These are phyloP conservation scores for Nasonia giraulti DNA, from an alignment of 1,140 invertebrate genomes.

Conservation along the genomic window DNA sequence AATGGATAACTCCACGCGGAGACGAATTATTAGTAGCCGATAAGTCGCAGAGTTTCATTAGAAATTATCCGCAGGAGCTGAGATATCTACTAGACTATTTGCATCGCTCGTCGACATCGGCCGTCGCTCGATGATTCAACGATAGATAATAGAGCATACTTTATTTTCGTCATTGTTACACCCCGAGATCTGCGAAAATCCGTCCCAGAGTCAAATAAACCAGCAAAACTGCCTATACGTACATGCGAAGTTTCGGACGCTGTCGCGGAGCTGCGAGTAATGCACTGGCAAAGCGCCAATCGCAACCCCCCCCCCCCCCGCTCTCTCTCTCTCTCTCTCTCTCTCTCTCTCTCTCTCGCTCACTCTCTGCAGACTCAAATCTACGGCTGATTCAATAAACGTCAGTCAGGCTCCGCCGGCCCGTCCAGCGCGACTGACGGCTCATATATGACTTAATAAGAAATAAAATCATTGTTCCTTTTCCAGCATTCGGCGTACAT, in stretches of 20 bases:
- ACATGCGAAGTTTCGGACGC: constrained; percentile 51
- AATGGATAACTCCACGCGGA: neutral
- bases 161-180: too few species aligned
- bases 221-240: constrained; percentile 10
- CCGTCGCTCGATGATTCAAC: neutral
- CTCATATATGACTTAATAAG: constrained; percentile 60
- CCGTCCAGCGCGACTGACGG: constrained; percentile 51
- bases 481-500: neutral
- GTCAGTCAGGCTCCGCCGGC: constrained; percentile 53
- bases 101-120: neutral
- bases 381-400: constrained; percentile 63
- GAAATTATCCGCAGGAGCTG: too few species aligned
- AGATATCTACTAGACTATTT: too few species aligned
- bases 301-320: constrained; percentile 32
- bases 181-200: too few species aligned
- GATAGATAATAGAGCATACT: neutral
- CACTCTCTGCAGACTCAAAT: constrained; percentile 53
- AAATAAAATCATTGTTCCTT: constrained; percentile 58
- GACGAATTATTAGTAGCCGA: too few species aligned
- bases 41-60: too few species aligned
- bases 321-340: too few species aligned
- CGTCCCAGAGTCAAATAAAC: neutral
- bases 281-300: constrained; percentile 59
- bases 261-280: constrained; percentile 57
- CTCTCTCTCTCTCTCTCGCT: too few species aligned